A percentile compares a stretch with the other conserved stretches of the same genome.
Evolutionary conservation across 2,888 invertebrate genomes (phyloP).

Genomic region (Drosophila incognita): DNA sequence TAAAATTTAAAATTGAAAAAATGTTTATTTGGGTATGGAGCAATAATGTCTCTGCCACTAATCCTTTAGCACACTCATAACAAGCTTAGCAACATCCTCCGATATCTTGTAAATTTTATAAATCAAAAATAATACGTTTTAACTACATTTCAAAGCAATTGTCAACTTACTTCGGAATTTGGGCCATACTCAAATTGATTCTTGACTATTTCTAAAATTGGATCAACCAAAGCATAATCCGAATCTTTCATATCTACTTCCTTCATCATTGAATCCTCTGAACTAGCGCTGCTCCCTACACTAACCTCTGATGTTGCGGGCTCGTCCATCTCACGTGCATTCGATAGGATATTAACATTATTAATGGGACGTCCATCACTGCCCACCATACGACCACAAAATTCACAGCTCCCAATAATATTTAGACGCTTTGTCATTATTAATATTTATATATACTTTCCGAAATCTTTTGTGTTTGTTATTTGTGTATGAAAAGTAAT

Average conservation of each 20-base stretch:
- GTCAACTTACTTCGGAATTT: neutral
- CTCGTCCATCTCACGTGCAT: neutral
- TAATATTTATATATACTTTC: neutral
- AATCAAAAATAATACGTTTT: neutral
- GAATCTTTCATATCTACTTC: neutral
- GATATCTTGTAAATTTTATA: neutral
- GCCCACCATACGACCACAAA: neutral
- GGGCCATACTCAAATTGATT: neutral
- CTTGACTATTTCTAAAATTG: neutral
- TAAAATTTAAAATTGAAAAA: too few relatives aligned
- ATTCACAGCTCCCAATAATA: neutral
- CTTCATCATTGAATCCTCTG: neutral
- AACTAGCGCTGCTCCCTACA: neutral
- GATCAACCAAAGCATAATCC: neutral
- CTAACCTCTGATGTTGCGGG: neutral
- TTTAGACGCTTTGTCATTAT: neutral
- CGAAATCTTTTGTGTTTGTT: neutral
- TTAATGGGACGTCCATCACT: slow-evolving; percentile 3
- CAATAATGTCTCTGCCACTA: neutral
- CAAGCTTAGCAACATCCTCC: neutral
- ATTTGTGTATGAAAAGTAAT: neutral
- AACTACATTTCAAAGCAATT: neutral
- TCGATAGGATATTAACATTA: neutral
- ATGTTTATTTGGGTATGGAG: too few relatives aligned
- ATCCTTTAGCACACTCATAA: neutral